Evolutionary conservation across 2,113 vertebrate species (phyloP).

Genomic region (Brienomyrus longianalis): DNA sequence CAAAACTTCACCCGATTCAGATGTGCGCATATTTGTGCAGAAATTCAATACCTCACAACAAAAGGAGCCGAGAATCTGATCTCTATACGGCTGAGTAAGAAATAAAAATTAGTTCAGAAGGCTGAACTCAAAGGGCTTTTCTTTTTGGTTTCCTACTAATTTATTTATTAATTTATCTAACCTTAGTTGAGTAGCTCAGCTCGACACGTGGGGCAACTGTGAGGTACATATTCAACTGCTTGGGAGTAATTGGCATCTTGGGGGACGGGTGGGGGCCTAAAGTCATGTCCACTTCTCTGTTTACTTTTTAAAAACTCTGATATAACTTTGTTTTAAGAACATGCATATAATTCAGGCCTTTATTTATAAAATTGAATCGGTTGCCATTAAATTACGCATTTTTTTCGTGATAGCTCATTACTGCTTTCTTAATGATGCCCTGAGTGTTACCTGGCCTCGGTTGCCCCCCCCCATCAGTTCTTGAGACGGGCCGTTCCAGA

Average conservation of each 20-base stretch:
- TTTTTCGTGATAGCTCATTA: neutral
- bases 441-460: neutral
- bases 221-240: neutral
- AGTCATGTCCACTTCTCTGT: neutral
- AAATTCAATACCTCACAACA: neutral
- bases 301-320: neutral
- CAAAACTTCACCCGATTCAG: neutral
- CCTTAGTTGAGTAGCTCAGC: neutral
- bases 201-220: no score
- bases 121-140: neutral
- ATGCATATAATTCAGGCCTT: neutral
- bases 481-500: neutral
- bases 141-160: neutral
- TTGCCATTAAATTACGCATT: neutral
- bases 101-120: slow-evolving; percentile 7
- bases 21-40: neutral
- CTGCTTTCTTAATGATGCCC: neutral
- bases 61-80: neutral
- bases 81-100: neutral
- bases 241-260: neutral
- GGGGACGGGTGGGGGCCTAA: neutral
- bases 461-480: neutral
- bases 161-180: neutral
- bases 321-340: neutral
- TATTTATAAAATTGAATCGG: neutral